Percentiles rank a stretch among this genome's conserved stretches.
Conservation (phyloP, 2,113 vertebrate genomes). For the Ptilorrhoa leucosticta region DNA sequence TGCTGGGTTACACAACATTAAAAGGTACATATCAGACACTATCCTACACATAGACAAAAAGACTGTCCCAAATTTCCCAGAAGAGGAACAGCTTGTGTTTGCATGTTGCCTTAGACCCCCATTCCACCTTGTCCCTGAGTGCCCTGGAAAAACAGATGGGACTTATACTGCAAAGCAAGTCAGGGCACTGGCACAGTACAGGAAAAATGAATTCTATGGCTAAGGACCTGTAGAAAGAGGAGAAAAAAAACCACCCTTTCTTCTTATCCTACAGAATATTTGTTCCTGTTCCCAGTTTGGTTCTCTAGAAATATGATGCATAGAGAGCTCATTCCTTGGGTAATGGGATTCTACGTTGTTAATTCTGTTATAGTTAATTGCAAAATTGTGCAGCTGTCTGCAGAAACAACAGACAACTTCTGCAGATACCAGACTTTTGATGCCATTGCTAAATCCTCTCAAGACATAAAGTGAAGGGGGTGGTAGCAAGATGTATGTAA, state of each 20-base stretch:
- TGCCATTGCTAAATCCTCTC: not conserved
- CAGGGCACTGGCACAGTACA: not conserved
- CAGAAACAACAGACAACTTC: not conserved
- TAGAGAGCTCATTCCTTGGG: not conserved
- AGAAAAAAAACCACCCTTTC: not conserved
- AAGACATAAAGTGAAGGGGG: not conserved
- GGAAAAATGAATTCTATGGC: not conserved
- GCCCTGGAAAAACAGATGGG: conserved; percentile 60
- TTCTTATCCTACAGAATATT: not conserved
- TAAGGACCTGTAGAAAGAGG: not conserved
- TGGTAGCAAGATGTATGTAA: not conserved
- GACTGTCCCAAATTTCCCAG: conserved; percentile 20
- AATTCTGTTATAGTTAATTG: not conserved
- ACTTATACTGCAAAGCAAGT: not conserved
- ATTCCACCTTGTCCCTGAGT: conserved; percentile 53
- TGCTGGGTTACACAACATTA: conserved; percentile 2
- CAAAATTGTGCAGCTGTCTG: not conserved
- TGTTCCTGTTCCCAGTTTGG: not conserved
- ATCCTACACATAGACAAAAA: conserved; percentile 16
- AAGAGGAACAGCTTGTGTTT: conserved; percentile 58
- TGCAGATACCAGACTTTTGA: not conserved
- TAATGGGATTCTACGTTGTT: not conserved
- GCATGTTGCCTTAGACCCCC: not conserved
- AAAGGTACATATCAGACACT: conserved; percentile 24
- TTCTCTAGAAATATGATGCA: not conserved